Evolutionary conservation across 2,797 vertebrate species (phyloP).

Genomic region (Thaleichthys pacificus): DNA sequence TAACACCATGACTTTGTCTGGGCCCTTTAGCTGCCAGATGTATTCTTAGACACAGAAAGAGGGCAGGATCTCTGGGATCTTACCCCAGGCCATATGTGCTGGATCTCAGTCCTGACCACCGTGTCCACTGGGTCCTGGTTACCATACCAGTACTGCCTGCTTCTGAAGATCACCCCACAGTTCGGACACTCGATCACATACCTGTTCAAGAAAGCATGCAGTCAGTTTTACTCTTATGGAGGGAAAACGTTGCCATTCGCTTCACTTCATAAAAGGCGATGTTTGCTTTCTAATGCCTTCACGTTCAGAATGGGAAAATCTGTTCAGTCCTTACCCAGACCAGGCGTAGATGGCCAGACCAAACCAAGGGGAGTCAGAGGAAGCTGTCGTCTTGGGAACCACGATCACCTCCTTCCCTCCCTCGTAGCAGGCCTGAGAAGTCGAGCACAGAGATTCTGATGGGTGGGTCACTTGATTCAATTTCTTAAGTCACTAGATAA

Average conservation of each 20-base stretch:
- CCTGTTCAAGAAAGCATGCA: slow-evolving; percentile 59
- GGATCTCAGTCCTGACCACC: slow-evolving; percentile 96
- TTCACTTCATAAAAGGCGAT: too few species aligned
- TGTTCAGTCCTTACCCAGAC: slow-evolving; percentile 88
- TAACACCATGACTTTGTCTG: background rate
- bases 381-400: slow-evolving; percentile 97
- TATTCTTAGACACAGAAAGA: background rate
- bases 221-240: background rate
- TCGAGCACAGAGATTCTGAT: slow-evolving; percentile 36
- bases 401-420: slow-evolving; percentile 95
- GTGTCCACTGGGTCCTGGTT: slow-evolving; percentile 99
- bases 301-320: background rate
- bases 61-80: slow-evolving; percentile 42
- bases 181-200: slow-evolving; percentile 98
- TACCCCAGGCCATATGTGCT: slow-evolving; percentile 97
- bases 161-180: slow-evolving; percentile 95
- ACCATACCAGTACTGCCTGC: slow-evolving; percentile 98
- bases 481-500: too few species aligned
- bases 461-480: too few species aligned
- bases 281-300: too few species aligned
- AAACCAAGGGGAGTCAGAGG: slow-evolving; percentile 97
- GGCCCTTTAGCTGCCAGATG: background rate
- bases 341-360: slow-evolving; percentile 97
- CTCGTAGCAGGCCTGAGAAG: slow-evolving; percentile 89
- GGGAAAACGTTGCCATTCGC: too few species aligned